Percentiles rank a stretch among this genome's conserved stretches.
Conservation (phyloP, 1,140 invertebrate species). For the Rhagoletis pomonella region DNA sequence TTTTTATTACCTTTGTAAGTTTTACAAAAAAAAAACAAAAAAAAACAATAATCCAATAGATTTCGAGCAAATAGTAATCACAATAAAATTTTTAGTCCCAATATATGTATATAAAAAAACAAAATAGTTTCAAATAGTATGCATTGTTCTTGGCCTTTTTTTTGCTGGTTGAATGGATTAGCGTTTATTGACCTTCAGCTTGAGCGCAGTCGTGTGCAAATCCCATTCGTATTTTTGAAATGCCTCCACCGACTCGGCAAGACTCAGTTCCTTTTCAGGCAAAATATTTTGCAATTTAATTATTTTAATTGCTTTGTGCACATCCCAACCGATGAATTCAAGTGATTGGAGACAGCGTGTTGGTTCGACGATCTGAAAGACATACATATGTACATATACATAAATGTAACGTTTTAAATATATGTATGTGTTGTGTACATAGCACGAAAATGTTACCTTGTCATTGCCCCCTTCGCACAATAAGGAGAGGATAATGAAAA, state of each 20-base stretch:
- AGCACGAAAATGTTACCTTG: too few species aligned
- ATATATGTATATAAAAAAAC: neutral
- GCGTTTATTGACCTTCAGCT: neutral
- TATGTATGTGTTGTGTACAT: too few species aligned
- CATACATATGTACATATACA: neutral
- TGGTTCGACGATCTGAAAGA: slow-evolving; percentile 79
- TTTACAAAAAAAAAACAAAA: neutral
- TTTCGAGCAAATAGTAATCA: slow-evolving; percentile 44
- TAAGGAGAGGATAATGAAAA: too few species aligned
- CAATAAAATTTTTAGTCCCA: slow-evolving; percentile 24
- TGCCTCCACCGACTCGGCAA: slow-evolving; percentile 73
- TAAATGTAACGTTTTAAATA: neutral
- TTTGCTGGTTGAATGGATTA: neutral
- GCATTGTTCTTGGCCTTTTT: neutral
- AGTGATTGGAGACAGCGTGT: slow-evolving; percentile 88
- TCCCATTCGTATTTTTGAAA: slow-evolving; percentile 75
- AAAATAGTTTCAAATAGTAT: neutral
- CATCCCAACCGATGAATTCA: slow-evolving; percentile 90
- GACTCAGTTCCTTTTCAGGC: slow-evolving; percentile 70
- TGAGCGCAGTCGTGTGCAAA: slow-evolving; percentile 66
- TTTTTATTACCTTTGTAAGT: neutral
- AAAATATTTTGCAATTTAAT: slow-evolving; percentile 83
- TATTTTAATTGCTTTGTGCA: slow-evolving; percentile 91
- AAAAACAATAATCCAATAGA: neutral
- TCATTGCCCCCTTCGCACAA: too few species aligned